Evolutionary conservation across 1,140 invertebrate genomes (phyloP).

Genomic region (Galendromus occidentalis): DNA sequence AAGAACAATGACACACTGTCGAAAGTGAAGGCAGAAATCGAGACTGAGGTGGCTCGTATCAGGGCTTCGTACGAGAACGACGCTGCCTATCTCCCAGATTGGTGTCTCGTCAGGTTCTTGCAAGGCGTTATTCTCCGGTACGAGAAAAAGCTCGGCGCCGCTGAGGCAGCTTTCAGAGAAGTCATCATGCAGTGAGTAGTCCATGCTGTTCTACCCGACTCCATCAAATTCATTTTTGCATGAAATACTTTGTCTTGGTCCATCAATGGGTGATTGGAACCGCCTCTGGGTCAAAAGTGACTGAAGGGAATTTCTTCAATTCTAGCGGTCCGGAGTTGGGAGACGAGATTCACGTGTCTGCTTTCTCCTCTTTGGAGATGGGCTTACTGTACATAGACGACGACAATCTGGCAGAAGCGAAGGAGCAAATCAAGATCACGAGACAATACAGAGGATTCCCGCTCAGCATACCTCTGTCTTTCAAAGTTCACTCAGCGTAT

Average conservation of each 20-base stretch:
- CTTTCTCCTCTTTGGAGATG: neutral
- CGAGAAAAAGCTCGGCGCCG: neutral
- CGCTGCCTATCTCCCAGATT: neutral
- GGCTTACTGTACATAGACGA: neutral
- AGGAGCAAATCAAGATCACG: neutral
- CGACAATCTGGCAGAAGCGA: neutral
- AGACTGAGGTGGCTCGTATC: neutral
- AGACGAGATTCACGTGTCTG: neutral
- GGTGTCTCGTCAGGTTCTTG: slow-evolving; percentile 3
- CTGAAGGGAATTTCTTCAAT: too few relatives aligned
- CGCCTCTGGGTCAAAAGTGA: too few relatives aligned
- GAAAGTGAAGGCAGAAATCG: neutral
- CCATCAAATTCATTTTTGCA: neutral
- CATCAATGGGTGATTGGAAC: too few relatives aligned
- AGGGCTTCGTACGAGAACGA: neutral
- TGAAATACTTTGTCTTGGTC: too few relatives aligned
- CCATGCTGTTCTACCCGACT: neutral
- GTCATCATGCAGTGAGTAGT: neutral
- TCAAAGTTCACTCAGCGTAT: slow-evolving; percentile 5
- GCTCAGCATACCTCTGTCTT: neutral
- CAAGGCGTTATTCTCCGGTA: neutral
- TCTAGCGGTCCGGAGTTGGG: neutral
- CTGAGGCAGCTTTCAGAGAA: neutral
- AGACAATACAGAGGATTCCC: neutral
- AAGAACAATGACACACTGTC: neutral